A percentile compares a stretch with the other conserved stretches of the same genome.
phyloP scores from a whole-genome alignment of 2,113 vertebrate genomes.

The Sturnira hondurensis region DNA sequence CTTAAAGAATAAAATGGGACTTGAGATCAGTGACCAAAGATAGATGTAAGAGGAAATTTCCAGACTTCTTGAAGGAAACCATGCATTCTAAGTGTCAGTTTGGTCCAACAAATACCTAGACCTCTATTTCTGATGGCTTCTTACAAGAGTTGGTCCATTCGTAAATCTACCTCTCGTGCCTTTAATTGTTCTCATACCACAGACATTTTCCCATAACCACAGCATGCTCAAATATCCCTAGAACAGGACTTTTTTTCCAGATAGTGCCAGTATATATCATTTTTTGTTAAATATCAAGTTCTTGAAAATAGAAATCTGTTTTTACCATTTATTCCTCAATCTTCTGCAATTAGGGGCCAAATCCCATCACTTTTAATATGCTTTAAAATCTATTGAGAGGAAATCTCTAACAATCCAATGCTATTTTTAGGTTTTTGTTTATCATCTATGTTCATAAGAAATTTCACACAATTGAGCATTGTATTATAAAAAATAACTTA shows the following conservation, averaged over 20 bases:
- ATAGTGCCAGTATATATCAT: not conserved
- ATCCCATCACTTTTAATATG: not conserved
- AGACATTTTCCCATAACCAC: not conserved
- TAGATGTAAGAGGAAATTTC: not conserved
- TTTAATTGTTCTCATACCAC: not conserved
- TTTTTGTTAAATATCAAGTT: slow-evolving; percentile 1
- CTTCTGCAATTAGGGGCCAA: not conserved
- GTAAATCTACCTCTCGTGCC: not conserved
- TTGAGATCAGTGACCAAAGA: not conserved
- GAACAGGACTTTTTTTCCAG: not conserved
- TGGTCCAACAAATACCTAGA: not conserved
- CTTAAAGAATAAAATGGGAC: not conserved
- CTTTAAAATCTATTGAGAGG: not conserved
- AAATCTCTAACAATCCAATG: not conserved
- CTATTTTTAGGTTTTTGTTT: not conserved
- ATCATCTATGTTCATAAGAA: not conserved
- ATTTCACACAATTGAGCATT: not conserved
- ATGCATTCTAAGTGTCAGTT: not conserved
- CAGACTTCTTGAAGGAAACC: not conserved
- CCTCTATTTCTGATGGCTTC: not conserved
- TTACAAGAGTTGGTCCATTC: not conserved
- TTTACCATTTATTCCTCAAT: not conserved
- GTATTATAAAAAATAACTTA: not conserved
- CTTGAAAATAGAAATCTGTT: not conserved
- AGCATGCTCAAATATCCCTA: not conserved